Base-by-base conservation (phyloP, 2,113 vertebrate species). In the Romanogobio albipinnatus region DNA sequence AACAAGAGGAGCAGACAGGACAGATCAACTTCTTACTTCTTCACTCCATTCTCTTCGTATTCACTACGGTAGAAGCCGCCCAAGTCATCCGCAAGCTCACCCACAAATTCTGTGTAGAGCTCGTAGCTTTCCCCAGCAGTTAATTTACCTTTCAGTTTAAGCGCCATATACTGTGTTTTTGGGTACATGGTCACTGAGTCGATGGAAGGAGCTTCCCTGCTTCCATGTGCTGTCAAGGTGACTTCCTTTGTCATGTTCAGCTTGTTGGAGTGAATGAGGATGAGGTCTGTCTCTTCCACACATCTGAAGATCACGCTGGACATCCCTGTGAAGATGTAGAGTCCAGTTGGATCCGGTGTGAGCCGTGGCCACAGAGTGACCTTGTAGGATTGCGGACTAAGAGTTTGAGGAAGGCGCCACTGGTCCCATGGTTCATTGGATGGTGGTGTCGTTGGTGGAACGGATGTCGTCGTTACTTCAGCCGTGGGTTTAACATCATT, bases 41-140 rank as follows among this genome's bases (percentile, higher is more conserved):
- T 84, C 0, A 84, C 61, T 0, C 11, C 22, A 0, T 86, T 62
- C 0, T 97, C 96, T 0, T 0, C 0, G 53, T 99, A 99, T 87
- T 97, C 96, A 24, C 98, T 99, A 87, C 97, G 94, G 89, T 99
- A 99, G 92, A 99, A 97, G 68, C 98, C 97, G 0, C 95, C 91
- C 88, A 99, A 94, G 83, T 98, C 96, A 0, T 98, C 96, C 0
- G 96, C 95, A 91, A 99, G 92, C 84, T 97, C 96, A 1, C 98
- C 98, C 0, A 2, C 5, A 78, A 99, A 99, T 29, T 0, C 0
- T 0, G 90, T 96, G 70, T 83, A 0, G 77, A 99, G 95, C 1
- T 47, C 47, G 2, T 99, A 99, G 8, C 9, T 22, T 0, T 1
- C 45, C n/a, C 86, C 88, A 0, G 0, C 15, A n/a, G 62, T 0